phyloP scores from a whole-genome alignment of 2,797 vertebrate species.

The Eulemur coronatus region DNA sequence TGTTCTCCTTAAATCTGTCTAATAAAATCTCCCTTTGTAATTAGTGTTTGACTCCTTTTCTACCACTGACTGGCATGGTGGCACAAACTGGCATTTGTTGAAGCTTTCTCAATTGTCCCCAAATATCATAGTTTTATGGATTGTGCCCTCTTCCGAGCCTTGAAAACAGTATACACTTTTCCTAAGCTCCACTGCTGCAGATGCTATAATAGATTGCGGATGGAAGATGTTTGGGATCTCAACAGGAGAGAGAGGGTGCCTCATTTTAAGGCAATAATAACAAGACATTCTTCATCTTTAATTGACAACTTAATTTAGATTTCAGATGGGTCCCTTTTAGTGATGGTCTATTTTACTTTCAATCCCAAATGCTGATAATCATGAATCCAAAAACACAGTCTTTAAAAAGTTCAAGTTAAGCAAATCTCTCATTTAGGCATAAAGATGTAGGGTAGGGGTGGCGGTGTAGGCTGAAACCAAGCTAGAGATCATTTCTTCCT shows the following conservation, averaged over 20 bases:
- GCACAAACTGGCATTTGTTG: conserved; percentile 29
- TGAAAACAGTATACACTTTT: conserved; percentile 12
- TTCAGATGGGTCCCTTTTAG: conserved; percentile 43
- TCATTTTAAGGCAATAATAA: conserved; percentile 62
- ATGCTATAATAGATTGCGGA: conserved; percentile 47
- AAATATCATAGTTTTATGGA: conserved; percentile 11
- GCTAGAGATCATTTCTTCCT: conserved; percentile 43
- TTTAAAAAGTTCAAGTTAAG: conserved; percentile 8
- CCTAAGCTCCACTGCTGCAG: conserved; percentile 16
- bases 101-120: neutral
- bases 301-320: conserved; percentile 61
- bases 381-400: neutral
- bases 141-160: neutral
- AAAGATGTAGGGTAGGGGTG: neutral
- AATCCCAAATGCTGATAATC: conserved; percentile 3
- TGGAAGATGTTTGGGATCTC: conserved; percentile 57
- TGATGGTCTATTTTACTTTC: conserved; percentile 60
- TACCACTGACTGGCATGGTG: conserved; percentile 36
- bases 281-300: conserved; percentile 68
- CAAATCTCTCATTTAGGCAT: neutral
- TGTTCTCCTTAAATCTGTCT: conserved; percentile 69
- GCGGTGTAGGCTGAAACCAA: neutral
- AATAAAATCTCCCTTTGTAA: conserved; percentile 74
- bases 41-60: conserved; percentile 57
- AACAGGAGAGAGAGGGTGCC: conserved; percentile 37